A percentile compares a stretch with the other conserved stretches of the same genome.
These are phyloP conservation scores for Horisme vitalbata DNA, from an alignment of 2,888 invertebrate species.

Conservation along the genomic window DNA sequence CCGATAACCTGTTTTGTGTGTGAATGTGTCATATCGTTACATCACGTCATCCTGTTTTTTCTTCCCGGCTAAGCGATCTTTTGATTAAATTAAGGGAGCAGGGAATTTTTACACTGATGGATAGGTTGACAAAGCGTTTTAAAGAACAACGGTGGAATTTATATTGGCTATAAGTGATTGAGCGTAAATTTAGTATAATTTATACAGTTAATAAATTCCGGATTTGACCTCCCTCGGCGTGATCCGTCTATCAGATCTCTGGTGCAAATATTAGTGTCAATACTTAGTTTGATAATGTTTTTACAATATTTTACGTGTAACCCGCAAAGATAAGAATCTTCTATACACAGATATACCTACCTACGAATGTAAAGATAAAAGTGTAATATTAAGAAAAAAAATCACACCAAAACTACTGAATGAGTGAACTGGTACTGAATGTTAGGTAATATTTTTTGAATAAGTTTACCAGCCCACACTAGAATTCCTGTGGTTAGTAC, in stretches of 20 bases:
- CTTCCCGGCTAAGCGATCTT: slow-evolving; percentile 78
- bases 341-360: no score
- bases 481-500: no score
- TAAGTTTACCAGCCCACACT: no score
- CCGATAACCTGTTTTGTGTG: slow-evolving; percentile 5
- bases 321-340: no score
- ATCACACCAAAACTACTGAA: no score
- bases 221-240: slow-evolving; percentile 40
- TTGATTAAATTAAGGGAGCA: slow-evolving; percentile 81
- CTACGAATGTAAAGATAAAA: no score
- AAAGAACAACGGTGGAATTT: slow-evolving; percentile 71
- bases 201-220: slow-evolving; percentile 73
- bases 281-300: slow-evolving; percentile 4
- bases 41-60: slow-evolving; percentile 78
- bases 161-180: slow-evolving; percentile 79
- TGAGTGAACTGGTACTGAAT: no score
- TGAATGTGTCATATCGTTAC: slow-evolving; percentile 55
- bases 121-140: slow-evolving; percentile 80
- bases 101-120: slow-evolving; percentile 81
- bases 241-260: background rate
- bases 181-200: slow-evolving; percentile 69
- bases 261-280: slow-evolving; percentile 6
- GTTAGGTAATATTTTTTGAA: no score
- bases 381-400: no score
- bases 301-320: no score